phyloP scores from a whole-genome alignment of 2,797 vertebrate genomes.

The Chloroceryle amazona region DNA sequence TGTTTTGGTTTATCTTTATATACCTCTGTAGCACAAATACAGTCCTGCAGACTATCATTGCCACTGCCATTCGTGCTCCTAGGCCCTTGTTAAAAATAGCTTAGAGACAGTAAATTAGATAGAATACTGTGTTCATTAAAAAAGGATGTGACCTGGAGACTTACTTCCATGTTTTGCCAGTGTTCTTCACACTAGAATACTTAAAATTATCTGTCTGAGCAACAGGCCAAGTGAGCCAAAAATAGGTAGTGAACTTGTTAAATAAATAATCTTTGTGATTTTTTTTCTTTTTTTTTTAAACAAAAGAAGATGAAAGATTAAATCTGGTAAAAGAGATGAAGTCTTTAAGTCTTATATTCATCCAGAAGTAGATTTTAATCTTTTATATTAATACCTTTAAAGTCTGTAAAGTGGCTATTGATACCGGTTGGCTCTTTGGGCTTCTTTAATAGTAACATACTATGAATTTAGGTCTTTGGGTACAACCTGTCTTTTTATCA shows the following conservation, averaged over 20 bases:
- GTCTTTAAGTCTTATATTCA: not conserved
- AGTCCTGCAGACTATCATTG: not conserved
- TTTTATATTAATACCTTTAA: not conserved
- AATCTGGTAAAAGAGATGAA: not conserved
- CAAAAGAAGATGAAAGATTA: not conserved
- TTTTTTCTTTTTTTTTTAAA: not conserved
- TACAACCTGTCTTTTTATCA: not conserved
- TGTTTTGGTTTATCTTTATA: not conserved
- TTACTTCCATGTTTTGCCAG: not conserved
- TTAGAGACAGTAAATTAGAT: not conserved
- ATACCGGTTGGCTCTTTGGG: not conserved
- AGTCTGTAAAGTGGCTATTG: not conserved
- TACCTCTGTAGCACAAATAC: not conserved
- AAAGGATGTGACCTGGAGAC: not conserved
- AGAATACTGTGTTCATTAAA: not conserved
- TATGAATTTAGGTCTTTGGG: not conserved
- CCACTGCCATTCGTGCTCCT: not conserved
- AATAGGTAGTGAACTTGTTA: not conserved
- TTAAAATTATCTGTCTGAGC: not conserved
- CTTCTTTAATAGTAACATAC: not conserved
- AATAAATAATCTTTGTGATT: not conserved
- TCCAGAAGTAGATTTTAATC: not conserved
- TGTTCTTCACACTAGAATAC: not conserved
- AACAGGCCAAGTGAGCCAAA: not conserved
- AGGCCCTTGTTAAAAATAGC: not conserved